These are phyloP conservation scores for Bubalus kerabau DNA, from an alignment of 2,113 vertebrate species.

Conservation along the genomic window DNA sequence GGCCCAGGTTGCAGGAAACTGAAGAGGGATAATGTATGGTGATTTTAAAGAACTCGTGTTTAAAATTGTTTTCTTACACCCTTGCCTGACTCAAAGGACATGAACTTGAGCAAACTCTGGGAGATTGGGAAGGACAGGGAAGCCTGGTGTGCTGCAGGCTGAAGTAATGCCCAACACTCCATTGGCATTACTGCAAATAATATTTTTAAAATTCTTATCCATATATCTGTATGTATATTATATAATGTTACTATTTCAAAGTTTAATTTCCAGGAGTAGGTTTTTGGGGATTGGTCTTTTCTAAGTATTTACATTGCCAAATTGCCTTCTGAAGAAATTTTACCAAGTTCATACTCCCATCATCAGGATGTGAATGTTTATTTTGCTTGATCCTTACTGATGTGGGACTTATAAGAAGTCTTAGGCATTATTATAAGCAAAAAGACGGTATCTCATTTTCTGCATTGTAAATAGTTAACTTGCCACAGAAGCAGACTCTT, in stretches of 20 bases:
- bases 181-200: neutral
- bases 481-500: neutral
- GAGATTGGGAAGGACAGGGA: neutral
- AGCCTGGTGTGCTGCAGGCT: neutral
- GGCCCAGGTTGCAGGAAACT: neutral
- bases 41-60: neutral
- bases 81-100: neutral
- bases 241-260: neutral
- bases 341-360: neutral
- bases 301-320: neutral
- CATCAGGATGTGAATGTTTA: neutral
- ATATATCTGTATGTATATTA: neutral
- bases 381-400: neutral
- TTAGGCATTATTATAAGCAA: neutral
- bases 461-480: neutral
- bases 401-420: neutral
- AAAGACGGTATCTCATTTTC: neutral
- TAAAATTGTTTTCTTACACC: neutral
- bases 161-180: neutral
- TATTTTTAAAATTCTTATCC: neutral
- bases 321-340: neutral
- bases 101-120: neutral
- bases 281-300: neutral
- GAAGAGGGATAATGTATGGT: neutral
- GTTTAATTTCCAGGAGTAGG: neutral